phyloP scores from a whole-genome alignment of 2,888 invertebrate genomes.

The Aporophyla nigra region DNA sequence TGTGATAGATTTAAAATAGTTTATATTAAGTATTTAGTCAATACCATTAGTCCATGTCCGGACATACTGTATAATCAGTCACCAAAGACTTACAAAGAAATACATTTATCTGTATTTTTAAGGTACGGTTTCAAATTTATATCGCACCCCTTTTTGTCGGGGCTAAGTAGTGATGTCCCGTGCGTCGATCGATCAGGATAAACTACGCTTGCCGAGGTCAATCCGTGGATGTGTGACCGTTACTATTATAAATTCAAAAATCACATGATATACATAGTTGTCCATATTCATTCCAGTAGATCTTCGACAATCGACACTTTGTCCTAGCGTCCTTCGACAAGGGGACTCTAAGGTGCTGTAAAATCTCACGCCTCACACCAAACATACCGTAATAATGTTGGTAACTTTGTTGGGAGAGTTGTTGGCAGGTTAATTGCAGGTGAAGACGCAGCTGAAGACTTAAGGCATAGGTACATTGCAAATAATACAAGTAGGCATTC shows the following conservation, averaged over 20 bases:
- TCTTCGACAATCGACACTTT: neutral
- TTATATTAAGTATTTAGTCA: too few species aligned
- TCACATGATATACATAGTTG: neutral
- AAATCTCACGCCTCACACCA: neutral
- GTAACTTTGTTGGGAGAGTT: neutral
- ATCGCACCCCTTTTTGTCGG: too few species aligned
- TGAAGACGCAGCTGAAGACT: neutral
- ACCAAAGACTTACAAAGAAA: too few species aligned
- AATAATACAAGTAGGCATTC: slow-evolving; percentile 43
- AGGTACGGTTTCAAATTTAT: too few species aligned
- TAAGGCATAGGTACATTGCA: neutral
- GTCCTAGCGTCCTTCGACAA: neutral
- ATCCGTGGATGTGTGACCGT: neutral
- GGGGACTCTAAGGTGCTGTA: neutral
- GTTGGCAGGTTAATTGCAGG: too few species aligned
- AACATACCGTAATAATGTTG: neutral
- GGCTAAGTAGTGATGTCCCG: too few species aligned
- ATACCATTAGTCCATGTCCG: too few species aligned
- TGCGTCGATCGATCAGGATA: too few species aligned
- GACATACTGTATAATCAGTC: too few species aligned
- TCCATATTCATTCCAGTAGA: neutral
- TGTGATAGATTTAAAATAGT: too few species aligned
- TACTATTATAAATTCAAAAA: neutral
- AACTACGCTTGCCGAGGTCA: too few species aligned
- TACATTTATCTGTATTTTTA: too few species aligned